Base-by-base conservation (phyloP, 2,113 vertebrate species). In the Aegypius monachus region DNA sequence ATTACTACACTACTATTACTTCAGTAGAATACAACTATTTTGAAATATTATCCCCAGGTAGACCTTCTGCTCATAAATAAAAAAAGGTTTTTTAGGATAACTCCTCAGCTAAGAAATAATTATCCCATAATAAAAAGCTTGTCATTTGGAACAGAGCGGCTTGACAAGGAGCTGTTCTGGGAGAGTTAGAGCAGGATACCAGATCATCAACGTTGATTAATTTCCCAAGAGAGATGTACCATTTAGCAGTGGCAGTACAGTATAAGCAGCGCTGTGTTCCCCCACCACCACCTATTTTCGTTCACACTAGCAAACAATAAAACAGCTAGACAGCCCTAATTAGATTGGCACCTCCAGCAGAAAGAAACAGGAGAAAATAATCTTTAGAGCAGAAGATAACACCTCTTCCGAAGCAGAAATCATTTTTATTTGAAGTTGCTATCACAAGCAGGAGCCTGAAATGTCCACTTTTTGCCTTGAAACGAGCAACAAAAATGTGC, bases 131-230 rank as follows among this genome's bases (percentile, higher is more conserved):
- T 45, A 61, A 73, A 81, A 89, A 77, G 31, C 15, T 52, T 27
- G 3, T 66, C 8, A 5, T 77, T 43, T 61, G 48, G 67, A 48
- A 32, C 43, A 66, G 26, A 47, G 45, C 6, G 1, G 21, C 55
- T 73, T 7, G 4, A 38, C 2, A 1, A 78, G 58, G 48, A 88
- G 31, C 48, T 86, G 42, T 27, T 47, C 31, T 1, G 14, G 14
- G n/a, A 31, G 38, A 88, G 27, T 17, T 42, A 8, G 36, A 63
- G 36, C 63, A 78, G 43, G 50, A 25, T 17, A 27, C 19, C 43
- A 42, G 42, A 21, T 42, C 72, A n/a, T 66, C 38, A 32, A 5
- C 1, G 0, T 8, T 0, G 1, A 16, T 45, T 62, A 8, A 13
- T 86, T 70, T 78, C 83, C 92, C 16, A 62, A 21, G 40, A 40